A percentile compares a stretch with the other conserved stretches of the same genome.
These are phyloP conservation scores for Delphinapterus leucas DNA, from an alignment of 2,113 vertebrate genomes.

Conservation along the genomic window DNA sequence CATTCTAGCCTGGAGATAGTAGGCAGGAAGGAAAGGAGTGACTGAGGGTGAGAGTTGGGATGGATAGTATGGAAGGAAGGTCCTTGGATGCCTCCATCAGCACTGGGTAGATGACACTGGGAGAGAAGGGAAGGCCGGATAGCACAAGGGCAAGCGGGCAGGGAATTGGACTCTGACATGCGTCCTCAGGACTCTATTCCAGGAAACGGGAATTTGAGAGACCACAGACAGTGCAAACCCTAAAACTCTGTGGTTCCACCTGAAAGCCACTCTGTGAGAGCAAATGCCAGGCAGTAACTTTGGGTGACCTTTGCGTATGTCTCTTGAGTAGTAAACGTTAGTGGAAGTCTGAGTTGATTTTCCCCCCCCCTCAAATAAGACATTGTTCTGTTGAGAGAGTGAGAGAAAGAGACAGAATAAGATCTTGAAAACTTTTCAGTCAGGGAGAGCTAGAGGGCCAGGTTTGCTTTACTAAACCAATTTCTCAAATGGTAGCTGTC, in stretches of 20 bases:
- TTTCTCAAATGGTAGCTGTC: neutral
- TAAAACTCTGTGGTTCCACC: conserved; percentile 34
- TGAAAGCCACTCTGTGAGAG: conserved; percentile 49
- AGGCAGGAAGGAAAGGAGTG: neutral
- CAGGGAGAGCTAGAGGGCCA: neutral
- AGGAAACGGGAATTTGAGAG: neutral
- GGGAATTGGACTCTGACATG: neutral
- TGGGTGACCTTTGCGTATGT: conserved; percentile 21
- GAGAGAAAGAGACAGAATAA: neutral
- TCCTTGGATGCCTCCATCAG: neutral
- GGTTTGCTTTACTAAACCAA: conserved; percentile 20
- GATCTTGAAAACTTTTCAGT: conserved; percentile 1
- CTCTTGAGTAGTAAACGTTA: conserved; percentile 32
- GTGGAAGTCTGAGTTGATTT: conserved; percentile 14
- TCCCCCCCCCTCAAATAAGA: neutral
- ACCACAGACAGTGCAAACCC: neutral
- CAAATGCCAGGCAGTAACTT: conserved; percentile 13
- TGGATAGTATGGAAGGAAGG: neutral
- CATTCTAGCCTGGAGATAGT: neutral
- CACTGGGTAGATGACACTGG: neutral
- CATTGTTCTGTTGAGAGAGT: neutral
- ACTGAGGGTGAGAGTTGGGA: neutral
- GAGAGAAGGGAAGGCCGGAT: neutral
- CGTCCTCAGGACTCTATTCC: neutral
- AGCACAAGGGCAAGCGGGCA: neutral